Base-by-base conservation (phyloP, 2,113 vertebrate genomes). In the Cebus imitator region DNA sequence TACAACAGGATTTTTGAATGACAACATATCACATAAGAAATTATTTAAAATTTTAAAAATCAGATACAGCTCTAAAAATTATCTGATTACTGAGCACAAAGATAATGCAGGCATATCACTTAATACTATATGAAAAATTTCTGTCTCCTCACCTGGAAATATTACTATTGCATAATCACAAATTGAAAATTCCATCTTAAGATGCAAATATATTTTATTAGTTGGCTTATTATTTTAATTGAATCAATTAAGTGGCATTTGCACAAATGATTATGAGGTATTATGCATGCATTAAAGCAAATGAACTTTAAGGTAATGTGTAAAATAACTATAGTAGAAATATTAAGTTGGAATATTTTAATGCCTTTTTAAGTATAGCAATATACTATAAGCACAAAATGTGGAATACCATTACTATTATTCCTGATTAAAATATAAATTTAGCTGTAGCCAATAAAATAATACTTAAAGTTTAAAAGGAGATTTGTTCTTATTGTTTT, bases 371-470 rank as follows among this genome's bases (percentile, higher is more conserved):
- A 97, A 97, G 87, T 96, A 94, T 89, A 87, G 58, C 64, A 96
- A 80, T 97, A 92, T 82, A 92, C 82, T 92, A 95, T 95, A 97
- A 96, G 37, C 78, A 90, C 72, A 82, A 96, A 97, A 37, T 52
- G 8, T 64, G 32, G 90, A 95, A 97, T 93, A 76, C 40, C 17
- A 92, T 92, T 57, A 87, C 82, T 80, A 96, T 97, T 98, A 94
- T 97, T 95, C 52, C 90, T 97, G 95, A 96, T 98, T 97, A 92
- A 97, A 97, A 88, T 83, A 87, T 79, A 97, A 97, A 97, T 70
- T 91, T 81, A 92, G 83, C 61, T 88, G 78, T 90, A 97, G 76
- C 30, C 80, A 98, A 90, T 95, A 95, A 97, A 98, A 96, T 96
- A 95, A 93, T 96, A 96, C 83, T 96, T 97, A 97, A 97, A n/a